Percentiles rank a stretch among this genome's conserved stretches.
phyloP scores from a whole-genome alignment of 2,888 invertebrate species.

The Coecobrya sp. region DNA sequence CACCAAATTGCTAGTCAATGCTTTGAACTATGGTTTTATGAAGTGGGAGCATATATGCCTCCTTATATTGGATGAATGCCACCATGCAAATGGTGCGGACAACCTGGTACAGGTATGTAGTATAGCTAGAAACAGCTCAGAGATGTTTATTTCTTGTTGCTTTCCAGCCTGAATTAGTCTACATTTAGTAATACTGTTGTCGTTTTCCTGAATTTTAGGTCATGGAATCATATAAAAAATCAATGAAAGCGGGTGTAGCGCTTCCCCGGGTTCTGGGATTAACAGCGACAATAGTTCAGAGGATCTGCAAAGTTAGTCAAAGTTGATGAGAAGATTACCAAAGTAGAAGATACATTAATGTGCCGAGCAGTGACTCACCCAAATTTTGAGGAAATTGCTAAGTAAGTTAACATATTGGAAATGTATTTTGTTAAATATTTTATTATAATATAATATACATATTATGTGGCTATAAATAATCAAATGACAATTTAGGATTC shows the following conservation, averaged over 20 bases:
- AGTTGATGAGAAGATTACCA: conserved; percentile 88
- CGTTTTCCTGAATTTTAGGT: background rate
- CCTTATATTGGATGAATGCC: conserved; percentile 98
- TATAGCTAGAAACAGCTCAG: background rate
- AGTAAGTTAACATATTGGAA: too few relatives aligned
- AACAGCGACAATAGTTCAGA: conserved; percentile 95
- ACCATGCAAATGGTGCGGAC: conserved; percentile 94
- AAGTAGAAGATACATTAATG: conserved; percentile 92
- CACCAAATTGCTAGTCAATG: conserved; percentile 92
- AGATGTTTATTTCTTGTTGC: background rate
- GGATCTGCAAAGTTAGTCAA: background rate
- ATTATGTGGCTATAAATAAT: too few relatives aligned
- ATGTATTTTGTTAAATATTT: too few relatives aligned
- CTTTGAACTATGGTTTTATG: conserved; percentile 90
- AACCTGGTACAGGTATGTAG: conserved; percentile 91
- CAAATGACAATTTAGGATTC: background rate
- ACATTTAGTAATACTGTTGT: background rate
- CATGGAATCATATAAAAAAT: background rate
- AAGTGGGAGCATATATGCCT: conserved; percentile 90
- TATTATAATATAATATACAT: too few relatives aligned
- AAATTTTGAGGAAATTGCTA: conserved; percentile 88
- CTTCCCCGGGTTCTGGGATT: conserved; percentile 94
- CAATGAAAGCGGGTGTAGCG: conserved; percentile 47
- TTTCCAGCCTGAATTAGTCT: too few relatives aligned
- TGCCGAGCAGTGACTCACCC: conserved; percentile 92